Conservation (phyloP, 92 coral and sea anemone species). For the Phymanthus crucifer region DNA sequence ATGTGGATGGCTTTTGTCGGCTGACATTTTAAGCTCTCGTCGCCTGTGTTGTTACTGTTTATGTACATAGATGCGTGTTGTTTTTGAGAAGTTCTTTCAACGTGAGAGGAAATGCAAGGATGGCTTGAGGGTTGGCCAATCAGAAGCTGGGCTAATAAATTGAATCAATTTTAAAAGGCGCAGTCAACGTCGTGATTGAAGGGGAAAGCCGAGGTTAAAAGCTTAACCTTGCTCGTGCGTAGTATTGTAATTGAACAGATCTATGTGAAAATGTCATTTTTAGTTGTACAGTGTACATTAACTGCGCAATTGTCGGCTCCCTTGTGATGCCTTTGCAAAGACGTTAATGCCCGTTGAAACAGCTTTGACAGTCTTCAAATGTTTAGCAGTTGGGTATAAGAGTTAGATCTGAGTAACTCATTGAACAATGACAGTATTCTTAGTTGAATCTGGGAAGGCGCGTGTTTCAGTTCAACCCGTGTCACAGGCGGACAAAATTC, state of each 20-base stretch:
- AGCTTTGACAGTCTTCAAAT: too few species aligned
- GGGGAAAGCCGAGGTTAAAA: neutral
- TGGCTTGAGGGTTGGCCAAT: neutral
- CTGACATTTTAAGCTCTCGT: neutral
- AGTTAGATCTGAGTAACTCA: too few species aligned
- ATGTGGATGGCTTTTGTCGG: neutral
- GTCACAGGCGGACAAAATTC: too few species aligned
- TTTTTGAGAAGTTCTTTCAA: neutral
- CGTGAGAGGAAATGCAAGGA: neutral
- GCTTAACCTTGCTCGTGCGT: neutral
- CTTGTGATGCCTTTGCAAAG: neutral
- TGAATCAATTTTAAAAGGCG: neutral
- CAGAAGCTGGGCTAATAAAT: neutral
- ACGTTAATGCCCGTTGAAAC: neutral
- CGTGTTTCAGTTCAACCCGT: too few species aligned
- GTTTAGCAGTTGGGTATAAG: too few species aligned
- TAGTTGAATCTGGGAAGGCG: too few species aligned
- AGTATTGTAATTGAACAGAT: neutral
- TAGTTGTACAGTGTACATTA: neutral
- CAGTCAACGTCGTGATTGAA: neutral
- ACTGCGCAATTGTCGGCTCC: neutral
- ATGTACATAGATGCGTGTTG: conserved; percentile 2
- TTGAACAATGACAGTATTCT: too few species aligned
- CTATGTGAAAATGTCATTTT: neutral
- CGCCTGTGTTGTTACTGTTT: neutral